Conservation (phyloP, 2,888 invertebrate species). For the Lasioglossum figueresi region DNA sequence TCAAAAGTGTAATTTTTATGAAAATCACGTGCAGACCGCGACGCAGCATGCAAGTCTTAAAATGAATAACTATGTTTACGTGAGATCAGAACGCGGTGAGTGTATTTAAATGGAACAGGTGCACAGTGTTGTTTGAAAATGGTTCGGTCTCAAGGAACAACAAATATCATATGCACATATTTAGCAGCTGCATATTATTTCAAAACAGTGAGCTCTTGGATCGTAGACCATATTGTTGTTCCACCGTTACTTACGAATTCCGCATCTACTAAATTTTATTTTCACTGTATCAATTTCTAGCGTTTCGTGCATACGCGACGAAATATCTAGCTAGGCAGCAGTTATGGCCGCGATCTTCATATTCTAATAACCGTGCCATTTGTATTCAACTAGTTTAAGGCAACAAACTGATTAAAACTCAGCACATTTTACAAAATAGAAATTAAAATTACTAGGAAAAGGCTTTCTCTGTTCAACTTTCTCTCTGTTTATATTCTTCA, state of each 20-base stretch:
- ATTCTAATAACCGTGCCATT: neutral
- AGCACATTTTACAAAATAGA: neutral
- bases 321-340: constrained; percentile 11
- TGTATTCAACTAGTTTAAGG: neutral
- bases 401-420: neutral
- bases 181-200: constrained; percentile 74
- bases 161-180: constrained; percentile 78
- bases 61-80: constrained; percentile 69
- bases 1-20: neutral
- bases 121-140: constrained; percentile 70
- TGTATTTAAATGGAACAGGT: constrained; percentile 68
- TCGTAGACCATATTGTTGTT: constrained; percentile 67
- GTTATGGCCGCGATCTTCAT: neutral
- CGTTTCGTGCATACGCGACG: neutral
- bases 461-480: neutral
- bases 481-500: neutral
- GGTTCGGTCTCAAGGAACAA: constrained; percentile 66
- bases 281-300: constrained; percentile 44
- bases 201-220: constrained; percentile 72
- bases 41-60: constrained; percentile 13
- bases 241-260: constrained; percentile 48
- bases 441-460: neutral
- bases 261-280: constrained; percentile 44
- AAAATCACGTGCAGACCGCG: neutral
- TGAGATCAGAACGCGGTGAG: constrained; percentile 64